phyloP scores from a whole-genome alignment of 2,113 vertebrate species.

The Amphiprion percula region DNA sequence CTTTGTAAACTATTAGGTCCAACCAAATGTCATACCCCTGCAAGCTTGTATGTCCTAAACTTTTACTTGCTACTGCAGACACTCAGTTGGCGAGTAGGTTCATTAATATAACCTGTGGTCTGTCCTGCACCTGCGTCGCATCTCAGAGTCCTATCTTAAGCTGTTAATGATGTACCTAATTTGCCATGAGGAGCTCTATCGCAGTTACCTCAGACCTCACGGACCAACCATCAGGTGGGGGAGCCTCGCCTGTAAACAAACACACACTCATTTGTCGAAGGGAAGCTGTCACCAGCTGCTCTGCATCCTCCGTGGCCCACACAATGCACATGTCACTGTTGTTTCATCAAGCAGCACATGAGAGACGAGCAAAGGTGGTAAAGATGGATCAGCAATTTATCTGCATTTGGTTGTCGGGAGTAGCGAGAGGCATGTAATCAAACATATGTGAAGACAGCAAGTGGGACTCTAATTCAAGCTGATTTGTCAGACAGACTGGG shows the following conservation, averaged over 20 bases:
- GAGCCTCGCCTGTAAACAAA: constrained; percentile 73
- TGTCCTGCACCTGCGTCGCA: constrained; percentile 39
- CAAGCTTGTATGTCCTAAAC: neutral
- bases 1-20: neutral
- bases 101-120: constrained; percentile 37
- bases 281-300: constrained; percentile 71
- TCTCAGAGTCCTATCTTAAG: constrained; percentile 51
- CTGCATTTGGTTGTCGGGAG: constrained; percentile 31
- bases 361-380: constrained; percentile 27
- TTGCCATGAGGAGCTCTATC: constrained; percentile 61
- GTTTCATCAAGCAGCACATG: constrained; percentile 32
- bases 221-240: constrained; percentile 64
- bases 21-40: neutral
- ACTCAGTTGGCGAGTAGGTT: constrained; percentile 13
- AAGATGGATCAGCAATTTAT: constrained; percentile 57
- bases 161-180: constrained; percentile 66
- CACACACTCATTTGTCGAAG: constrained; percentile 69
- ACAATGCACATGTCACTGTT: constrained; percentile 53
- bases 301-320: constrained; percentile 45
- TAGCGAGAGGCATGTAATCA: constrained; percentile 53
- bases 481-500: constrained; percentile 28
- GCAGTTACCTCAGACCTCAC: constrained; percentile 53
- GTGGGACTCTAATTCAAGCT: constrained; percentile 24
- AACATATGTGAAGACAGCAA: constrained; percentile 39
- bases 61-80: constrained; percentile 11